Evolutionary conservation across 1,140 invertebrate species (phyloP).

Genomic region (Telenomus remus): DNA sequence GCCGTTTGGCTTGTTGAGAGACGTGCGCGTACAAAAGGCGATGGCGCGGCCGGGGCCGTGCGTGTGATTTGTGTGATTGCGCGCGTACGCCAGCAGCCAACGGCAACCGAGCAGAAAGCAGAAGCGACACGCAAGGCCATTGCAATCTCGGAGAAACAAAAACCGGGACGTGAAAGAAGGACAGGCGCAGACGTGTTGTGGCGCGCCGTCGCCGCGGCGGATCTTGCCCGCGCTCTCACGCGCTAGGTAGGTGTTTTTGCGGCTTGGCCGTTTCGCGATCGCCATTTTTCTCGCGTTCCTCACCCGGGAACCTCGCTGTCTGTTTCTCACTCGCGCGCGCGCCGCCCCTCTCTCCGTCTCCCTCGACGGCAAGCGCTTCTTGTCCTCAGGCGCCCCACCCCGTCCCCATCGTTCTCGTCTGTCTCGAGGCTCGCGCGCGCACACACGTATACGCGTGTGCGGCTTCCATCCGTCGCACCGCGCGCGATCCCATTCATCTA

Average conservation of each 20-base stretch:
- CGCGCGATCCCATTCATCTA: constrained; percentile 6
- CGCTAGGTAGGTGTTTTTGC: constrained; percentile 46
- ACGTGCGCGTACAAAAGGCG: constrained; percentile 30
- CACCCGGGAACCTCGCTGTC: constrained; percentile 37
- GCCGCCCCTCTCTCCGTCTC: neutral
- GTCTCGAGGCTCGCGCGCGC: constrained; percentile 14
- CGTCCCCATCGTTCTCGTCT: constrained; percentile 5
- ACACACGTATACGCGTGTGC: constrained; percentile 7
- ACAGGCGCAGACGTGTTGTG: neutral
- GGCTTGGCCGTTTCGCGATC: constrained; percentile 39
- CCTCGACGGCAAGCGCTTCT: neutral
- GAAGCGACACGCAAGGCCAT: neutral
- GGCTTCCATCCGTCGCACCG: constrained; percentile 6
- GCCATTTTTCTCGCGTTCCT: constrained; percentile 50
- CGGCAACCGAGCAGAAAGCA: neutral
- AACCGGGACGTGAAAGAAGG: neutral
- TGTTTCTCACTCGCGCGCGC: constrained; percentile 19
- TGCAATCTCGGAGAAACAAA: neutral
- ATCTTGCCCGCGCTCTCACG: constrained; percentile 23
- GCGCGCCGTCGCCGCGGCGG: constrained; percentile 25
- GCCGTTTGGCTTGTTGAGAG: constrained; percentile 11
- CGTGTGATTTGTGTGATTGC: neutral
- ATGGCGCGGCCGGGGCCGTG: constrained; percentile 8
- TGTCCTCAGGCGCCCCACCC: neutral
- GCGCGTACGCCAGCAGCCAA: neutral